phyloP scores from a whole-genome alignment of 2,113 vertebrate species.

The Podarcis cretensis region DNA sequence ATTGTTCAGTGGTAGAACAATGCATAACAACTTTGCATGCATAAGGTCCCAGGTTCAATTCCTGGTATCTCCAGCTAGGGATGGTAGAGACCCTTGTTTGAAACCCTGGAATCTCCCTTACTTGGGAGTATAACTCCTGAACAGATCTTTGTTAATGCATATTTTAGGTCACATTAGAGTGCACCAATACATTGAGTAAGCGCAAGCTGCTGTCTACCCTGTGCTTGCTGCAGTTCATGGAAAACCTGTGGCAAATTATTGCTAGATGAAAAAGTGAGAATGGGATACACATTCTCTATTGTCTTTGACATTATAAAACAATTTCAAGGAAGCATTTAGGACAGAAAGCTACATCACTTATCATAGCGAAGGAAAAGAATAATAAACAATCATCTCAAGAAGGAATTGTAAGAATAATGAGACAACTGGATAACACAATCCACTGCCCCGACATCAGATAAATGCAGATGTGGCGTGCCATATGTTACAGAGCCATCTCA shows the following conservation, averaged over 20 bases:
- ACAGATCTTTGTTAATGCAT: neutral
- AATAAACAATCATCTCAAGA: constrained; percentile 23
- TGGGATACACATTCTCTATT: constrained; percentile 50
- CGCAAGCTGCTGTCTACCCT: neutral
- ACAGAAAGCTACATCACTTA: constrained; percentile 2
- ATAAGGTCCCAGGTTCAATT: too few relatives aligned
- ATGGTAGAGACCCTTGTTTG: too few relatives aligned
- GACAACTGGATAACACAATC: neutral
- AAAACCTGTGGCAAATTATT: constrained; percentile 41
- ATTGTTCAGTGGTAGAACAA: neutral
- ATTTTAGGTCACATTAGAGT: neutral
- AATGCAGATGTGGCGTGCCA: neutral
- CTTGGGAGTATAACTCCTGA: neutral
- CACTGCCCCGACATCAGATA: neutral
- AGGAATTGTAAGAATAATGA: constrained; percentile 40
- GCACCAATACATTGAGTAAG: constrained; percentile 23
- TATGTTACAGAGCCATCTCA: constrained; percentile 1
- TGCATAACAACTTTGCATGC: neutral
- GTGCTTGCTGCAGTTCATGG: constrained; percentile 12
- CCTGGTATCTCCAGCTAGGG: too few relatives aligned
- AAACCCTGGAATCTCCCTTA: neutral
- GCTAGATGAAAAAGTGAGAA: constrained; percentile 33
- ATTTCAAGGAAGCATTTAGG: neutral
- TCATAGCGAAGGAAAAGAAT: constrained; percentile 15
- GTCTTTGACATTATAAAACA: constrained; percentile 42